Evolutionary conservation across 1,140 invertebrate species (phyloP).

Genomic region (Saxidomus purpurata): DNA sequence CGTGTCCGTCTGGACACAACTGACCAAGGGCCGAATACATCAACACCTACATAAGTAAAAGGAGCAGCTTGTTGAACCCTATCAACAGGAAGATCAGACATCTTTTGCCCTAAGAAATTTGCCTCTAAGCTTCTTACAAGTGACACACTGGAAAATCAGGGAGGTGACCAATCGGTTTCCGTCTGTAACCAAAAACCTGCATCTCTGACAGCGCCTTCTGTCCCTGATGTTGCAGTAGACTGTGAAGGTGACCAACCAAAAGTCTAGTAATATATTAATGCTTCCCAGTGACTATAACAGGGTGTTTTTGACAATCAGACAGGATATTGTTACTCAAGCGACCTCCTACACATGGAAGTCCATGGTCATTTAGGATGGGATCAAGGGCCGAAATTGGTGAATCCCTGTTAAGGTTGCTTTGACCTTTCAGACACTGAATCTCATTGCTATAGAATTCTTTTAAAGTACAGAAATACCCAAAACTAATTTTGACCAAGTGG

Average conservation of each 20-base stretch:
- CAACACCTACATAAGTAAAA: no score
- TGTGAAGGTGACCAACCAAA: constrained; percentile 43
- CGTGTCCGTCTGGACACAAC: not conserved
- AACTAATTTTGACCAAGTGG: not conserved
- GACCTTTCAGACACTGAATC: constrained; percentile 12
- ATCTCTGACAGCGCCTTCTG: constrained; percentile 51
- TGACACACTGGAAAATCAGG: constrained; percentile 67
- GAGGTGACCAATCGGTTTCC: constrained; percentile 56
- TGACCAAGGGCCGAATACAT: constrained; percentile 42
- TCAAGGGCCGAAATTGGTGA: not conserved
- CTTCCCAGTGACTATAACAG: constrained; percentile 64
- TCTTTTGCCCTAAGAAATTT: constrained; percentile 21
- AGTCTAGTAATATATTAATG: constrained; percentile 50
- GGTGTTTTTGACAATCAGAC: not conserved
- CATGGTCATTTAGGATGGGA: constrained; percentile 12
- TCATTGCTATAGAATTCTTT: not conserved
- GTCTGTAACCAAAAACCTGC: constrained; percentile 62
- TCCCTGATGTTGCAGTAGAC: constrained; percentile 64
- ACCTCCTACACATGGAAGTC: constrained; percentile 44
- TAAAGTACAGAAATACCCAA: not conserved
- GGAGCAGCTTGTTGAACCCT: not conserved
- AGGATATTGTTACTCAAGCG: not conserved
- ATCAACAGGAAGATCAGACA: not conserved
- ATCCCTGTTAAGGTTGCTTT: not conserved
- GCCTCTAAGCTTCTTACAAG: constrained; percentile 61